These are phyloP conservation scores for Hypotaenidia philippensis DNA, from an alignment of 2,797 vertebrate genomes.

Conservation along the genomic window DNA sequence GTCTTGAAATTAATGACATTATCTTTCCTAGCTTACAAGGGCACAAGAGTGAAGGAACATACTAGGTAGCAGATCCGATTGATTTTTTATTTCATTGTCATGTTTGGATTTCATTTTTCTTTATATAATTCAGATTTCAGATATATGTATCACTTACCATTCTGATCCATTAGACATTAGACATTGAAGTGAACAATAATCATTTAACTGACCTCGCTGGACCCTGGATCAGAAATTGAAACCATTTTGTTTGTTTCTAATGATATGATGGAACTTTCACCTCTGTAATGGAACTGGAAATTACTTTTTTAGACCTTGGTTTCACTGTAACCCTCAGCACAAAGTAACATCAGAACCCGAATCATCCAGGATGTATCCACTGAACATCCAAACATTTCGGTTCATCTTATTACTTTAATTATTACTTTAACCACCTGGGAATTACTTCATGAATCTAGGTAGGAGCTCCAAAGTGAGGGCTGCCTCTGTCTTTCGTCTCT, in stretches of 20 bases:
- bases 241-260: background rate
- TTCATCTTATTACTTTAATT: background rate
- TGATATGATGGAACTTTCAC: background rate
- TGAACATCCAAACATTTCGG: background rate
- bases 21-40: background rate
- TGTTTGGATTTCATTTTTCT: rapidly evolving
- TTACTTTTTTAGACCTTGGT: background rate
- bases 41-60: background rate
- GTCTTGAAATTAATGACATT: background rate
- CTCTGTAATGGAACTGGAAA: background rate
- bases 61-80: rapidly evolving
- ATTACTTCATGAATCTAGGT: background rate
- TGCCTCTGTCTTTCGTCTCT: background rate
- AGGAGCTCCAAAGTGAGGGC: background rate
- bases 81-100: background rate
- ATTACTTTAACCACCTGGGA: background rate
- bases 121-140: background rate
- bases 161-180: background rate
- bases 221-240: background rate
- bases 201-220: background rate
- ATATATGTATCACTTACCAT: background rate
- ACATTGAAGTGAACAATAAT: background rate
- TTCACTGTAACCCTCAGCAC: background rate
- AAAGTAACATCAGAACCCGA: background rate
- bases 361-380: background rate